Evolutionary conservation across 2,888 invertebrate genomes (phyloP), one percentile per base, ranked within the genome.

Genomic region (Ellobium chinense): DNA sequence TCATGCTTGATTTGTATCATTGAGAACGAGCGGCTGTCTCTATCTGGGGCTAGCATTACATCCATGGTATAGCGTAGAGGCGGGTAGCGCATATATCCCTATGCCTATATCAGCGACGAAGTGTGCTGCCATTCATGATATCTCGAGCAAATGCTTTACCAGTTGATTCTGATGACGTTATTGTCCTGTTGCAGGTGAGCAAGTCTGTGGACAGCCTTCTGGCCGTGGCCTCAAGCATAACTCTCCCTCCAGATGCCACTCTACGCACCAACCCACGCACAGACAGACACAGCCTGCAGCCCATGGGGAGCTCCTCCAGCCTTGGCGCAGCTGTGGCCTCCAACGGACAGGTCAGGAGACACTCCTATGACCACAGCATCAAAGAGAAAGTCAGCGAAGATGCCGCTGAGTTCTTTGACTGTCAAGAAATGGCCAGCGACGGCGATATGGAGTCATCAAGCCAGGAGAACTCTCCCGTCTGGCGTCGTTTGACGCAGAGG

Each of bases 151-250:
- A n/a, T n/a, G n/a, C n/a, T n/a, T n/a, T n/a, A n/a, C n/a, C n/a
- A n/a, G n/a, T n/a, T n/a, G n/a, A n/a, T n/a, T n/a, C n/a, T n/a
- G n/a, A n/a, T n/a, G n/a, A n/a, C n/a, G n/a, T n/a, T n/a, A n/a
- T n/a, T n/a, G n/a, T n/a, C n/a, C n/a, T n/a, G n/a, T 12, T 56
- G 0, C 68, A 80, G 80, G 83, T 85, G 62, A 82, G 84, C 78
- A 82, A 84, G 73, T 83, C 83, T 36, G 80, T 85, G 76, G 85
- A 84, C 78, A 84, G 83, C 14, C 82, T 85, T 1, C 78, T 85
- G 9, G 79, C 74, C 5, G 84, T 85, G 14, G 84, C 80, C n/a
- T 84, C 85, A 63, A 84, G 84, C 63, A 80, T 85, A 21, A 72
- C 82, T 1, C 69, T 84, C 58, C 83, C 85, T 0, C 62, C 83